Conservation (phyloP, 1,140 invertebrate genomes). For the Plectrocnemia conspersa region DNA sequence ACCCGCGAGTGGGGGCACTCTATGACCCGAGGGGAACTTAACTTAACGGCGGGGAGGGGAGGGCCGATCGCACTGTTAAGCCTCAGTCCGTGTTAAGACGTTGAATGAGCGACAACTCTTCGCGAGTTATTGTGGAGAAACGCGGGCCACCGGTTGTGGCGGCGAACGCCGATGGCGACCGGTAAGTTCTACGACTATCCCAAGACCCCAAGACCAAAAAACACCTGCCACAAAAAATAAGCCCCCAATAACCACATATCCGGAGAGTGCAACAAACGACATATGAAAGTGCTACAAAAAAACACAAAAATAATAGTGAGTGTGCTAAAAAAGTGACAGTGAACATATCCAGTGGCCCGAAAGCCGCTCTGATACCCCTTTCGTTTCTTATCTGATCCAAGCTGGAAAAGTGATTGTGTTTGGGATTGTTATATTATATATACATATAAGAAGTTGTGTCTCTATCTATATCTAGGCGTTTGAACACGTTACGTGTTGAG, state of each 20-base stretch:
- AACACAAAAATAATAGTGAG: neutral
- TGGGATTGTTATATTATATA: too few relatives aligned
- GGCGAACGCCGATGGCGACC: slow-evolving; percentile 28
- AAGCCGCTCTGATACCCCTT: neutral
- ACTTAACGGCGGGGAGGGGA: neutral
- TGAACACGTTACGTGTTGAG: too few relatives aligned
- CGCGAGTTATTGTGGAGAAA: slow-evolving; percentile 30
- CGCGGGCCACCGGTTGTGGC: slow-evolving; percentile 30
- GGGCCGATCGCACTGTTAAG: slow-evolving; percentile 2
- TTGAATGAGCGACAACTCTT: slow-evolving; percentile 31
- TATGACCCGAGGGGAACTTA: neutral
- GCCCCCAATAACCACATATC: too few relatives aligned
- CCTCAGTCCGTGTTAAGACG: slow-evolving; percentile 32
- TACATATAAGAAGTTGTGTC: too few relatives aligned
- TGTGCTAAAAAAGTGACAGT: slow-evolving; percentile 6
- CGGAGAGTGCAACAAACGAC: too few relatives aligned
- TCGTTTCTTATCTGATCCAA: neutral
- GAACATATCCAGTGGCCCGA: neutral
- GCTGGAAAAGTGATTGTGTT: slow-evolving; percentile 3
- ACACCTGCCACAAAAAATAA: too few relatives aligned
- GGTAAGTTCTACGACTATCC: slow-evolving; percentile 22
- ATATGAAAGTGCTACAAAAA: neutral
- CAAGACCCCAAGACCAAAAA: neutral
- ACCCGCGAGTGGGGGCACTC: slow-evolving; percentile 4
- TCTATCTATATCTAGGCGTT: too few relatives aligned